Percentiles rank a stretch among this genome's conserved stretches.
Conservation (phyloP, 2,113 vertebrate species). For the Eptatretus burgeri region DNA sequence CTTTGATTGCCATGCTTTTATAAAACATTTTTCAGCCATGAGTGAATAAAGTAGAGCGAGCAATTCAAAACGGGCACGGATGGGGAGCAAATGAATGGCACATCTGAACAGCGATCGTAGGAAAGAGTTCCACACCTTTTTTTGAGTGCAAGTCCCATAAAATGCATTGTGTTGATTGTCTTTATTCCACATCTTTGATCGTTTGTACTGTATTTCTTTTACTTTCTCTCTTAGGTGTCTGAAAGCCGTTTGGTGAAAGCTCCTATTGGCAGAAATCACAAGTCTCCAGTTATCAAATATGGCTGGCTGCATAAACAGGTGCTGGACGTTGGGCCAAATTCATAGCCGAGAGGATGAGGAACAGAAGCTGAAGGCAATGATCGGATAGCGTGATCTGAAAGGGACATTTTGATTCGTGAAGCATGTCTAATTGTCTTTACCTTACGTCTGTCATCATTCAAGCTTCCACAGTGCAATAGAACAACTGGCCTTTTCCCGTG, state of each 20-base stretch:
- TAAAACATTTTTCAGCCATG: too few relatives aligned
- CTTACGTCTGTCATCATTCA: neutral
- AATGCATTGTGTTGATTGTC: neutral
- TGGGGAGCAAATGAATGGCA: neutral
- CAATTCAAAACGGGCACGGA: neutral
- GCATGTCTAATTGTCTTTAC: neutral
- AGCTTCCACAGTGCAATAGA: neutral
- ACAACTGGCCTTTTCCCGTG: neutral
- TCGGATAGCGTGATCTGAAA: neutral
- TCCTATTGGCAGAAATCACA: neutral
- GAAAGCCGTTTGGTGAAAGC: neutral
- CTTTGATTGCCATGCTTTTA: too few relatives aligned
- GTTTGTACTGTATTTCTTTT: neutral
- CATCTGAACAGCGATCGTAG: neutral
- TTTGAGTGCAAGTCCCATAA: neutral
- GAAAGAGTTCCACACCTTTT: neutral
- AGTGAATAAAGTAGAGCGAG: neutral
- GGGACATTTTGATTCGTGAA: neutral
- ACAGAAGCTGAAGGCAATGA: neutral
- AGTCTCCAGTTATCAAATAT: neutral
- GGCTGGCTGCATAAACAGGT: conserved; percentile 3
- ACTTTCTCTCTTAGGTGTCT: neutral
- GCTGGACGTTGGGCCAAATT: neutral
- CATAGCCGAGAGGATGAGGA: too few relatives aligned
- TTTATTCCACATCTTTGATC: neutral